Evolutionary conservation across 2,797 vertebrate species (phyloP).

Genomic region (Allobates femoralis): DNA sequence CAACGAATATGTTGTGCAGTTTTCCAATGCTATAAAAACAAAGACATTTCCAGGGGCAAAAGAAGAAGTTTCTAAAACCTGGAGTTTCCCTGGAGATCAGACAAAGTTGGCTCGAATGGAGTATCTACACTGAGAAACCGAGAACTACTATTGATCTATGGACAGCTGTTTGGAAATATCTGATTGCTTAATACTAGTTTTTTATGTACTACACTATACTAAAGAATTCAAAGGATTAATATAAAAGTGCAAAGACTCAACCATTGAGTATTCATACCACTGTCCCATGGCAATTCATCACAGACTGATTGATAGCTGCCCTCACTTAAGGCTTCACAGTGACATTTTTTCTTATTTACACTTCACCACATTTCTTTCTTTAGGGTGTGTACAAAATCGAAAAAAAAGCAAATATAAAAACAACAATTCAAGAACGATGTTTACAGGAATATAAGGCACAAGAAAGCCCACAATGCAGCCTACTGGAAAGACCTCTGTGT

Average conservation of each 20-base stretch:
- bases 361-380: neutral
- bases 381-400: neutral
- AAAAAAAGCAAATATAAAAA: neutral
- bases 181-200: neutral
- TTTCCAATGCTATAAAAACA: neutral
- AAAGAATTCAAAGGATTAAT: neutral
- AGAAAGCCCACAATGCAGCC: conserved; percentile 22
- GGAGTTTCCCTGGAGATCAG: neutral
- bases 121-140: neutral
- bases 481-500: conserved; percentile 27
- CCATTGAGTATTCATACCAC: neutral
- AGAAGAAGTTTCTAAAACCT: neutral
- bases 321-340: neutral
- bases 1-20: neutral
- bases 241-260: neutral
- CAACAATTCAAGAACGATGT: neutral
- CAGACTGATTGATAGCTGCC: neutral
- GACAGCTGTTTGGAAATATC: neutral
- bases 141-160: neutral
- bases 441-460: neutral
- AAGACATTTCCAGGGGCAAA: neutral
- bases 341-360: conserved; percentile 1
- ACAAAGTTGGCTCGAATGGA: neutral
- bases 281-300: neutral
- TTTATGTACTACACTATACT: neutral